Evolutionary conservation across 2,797 vertebrate genomes (phyloP), one percentile per base, ranked within the genome.

Genomic region (Cetoscarus ocellatus): DNA sequence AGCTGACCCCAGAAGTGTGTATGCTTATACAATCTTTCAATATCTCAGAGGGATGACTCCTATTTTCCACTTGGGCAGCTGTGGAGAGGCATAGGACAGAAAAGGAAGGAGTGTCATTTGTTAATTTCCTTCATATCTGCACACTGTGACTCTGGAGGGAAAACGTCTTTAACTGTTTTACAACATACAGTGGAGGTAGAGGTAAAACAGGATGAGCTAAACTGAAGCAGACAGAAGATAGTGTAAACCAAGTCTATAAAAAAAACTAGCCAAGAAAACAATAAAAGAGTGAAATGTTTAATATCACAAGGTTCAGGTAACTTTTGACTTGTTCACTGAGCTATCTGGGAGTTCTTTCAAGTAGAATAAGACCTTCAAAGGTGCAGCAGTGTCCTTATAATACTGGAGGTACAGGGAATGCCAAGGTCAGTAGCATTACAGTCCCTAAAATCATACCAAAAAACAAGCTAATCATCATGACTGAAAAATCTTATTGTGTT

Each of bases 41-140:
- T 87, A 85, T 83, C 85, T 85, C 66, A 88, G 44, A 75, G 51
- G 51, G 59, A 81, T 72, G 50, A 62, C 73, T 86, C 71, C 18
- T 75, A 71, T 85, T 84, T 88, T 80, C 83, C 70, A 75, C 67
- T 67, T 52, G 59, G 73, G 48, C 75, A 79, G 69, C 60, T 61
- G 53, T 13, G 10, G 49, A 75, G 63, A 83, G 68, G 74, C 39
- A 64, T 66, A 71, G 38, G 61, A 51, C 35, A 49, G 59, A 56
- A 69, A 71, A 54, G 58, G 43, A 85, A 60, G 73, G 17, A 73
- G 66, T 17, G 50, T 63, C 52, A 52, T 80, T 48, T 85, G 10
- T 34, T 17, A 35, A 63, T 70, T 60, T 57, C n/a, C 35, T 51
- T 55, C 8, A 1, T 17, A 36, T 60, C 34, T 69, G 60, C 51